Evolutionary conservation across 2,888 invertebrate genomes (phyloP), one percentile per base, ranked within the genome.

Genomic region (Athrips mouffetella): DNA sequence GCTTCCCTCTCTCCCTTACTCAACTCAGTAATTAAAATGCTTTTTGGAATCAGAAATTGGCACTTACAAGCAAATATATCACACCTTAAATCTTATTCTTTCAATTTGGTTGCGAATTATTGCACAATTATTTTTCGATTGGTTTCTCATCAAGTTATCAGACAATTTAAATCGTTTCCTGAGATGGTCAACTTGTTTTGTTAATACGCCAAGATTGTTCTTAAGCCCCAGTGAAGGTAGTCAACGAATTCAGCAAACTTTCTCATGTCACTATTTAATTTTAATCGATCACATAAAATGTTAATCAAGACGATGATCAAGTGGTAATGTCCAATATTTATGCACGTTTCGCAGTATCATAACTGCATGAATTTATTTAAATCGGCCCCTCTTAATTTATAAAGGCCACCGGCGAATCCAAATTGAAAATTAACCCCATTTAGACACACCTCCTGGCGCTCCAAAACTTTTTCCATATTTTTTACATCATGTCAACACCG

Each of bases 351-450:
- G 64, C 57, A 58, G 73, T 73, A 74, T 58, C 66, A 60, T 65
- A 45, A 68, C 64, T 58, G 63, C 60, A 65, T 67, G 72, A 67
- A 76, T 80, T 77, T 75, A 75, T 77, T 76, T 70, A 72, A 77
- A 79, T 74, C 69, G 66, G 58, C 49, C 55, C 49, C 60, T 60
- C 61, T 71, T 80, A 76, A 82, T 81, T 79, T 78, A 78, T 76
- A 73, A 76, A 73, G 78, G 74, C 85, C 84, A 86, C 84, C 83
- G 70, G 77, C 74, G 79, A 73, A 73, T 71, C 67, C 65, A 78
- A 79, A 88, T 87, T 87, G 84, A 86, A 87, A 85, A 85, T 87
- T 85, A 83, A 81, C 84, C 82, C 80, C 77, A 71, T 78, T 80
- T 76, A 75, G 76, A 74, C 74, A 78, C 82, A 72, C 80, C 83